Evolutionary conservation across 2,888 invertebrate species (phyloP).

Genomic region (Rhogogaster chlorosoma): DNA sequence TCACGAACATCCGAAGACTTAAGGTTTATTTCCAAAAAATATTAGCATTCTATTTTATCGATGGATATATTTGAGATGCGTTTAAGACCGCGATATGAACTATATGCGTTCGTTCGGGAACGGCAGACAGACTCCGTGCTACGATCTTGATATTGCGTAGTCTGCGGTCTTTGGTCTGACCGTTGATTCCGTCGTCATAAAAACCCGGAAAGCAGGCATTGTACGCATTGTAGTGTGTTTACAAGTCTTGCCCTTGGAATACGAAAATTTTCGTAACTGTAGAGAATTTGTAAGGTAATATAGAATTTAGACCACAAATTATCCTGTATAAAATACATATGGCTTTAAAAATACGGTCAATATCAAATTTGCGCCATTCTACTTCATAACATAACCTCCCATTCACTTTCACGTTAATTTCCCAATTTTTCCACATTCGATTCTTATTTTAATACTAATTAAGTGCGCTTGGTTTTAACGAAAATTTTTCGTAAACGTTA

Average conservation of each 20-base stretch:
- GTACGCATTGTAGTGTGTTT: conserved; percentile 32
- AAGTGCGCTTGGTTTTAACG: neutral
- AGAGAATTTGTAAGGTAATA: conserved; percentile 8
- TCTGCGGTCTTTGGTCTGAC: neutral
- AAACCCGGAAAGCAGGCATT: neutral
- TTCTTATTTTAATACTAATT: neutral
- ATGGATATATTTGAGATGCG: too few relatives aligned
- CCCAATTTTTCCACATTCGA: neutral
- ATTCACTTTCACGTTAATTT: neutral
- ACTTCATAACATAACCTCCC: conserved; percentile 7
- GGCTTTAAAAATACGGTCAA: neutral
- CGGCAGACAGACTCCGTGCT: too few relatives aligned
- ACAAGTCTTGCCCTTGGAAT: neutral
- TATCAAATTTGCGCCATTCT: neutral
- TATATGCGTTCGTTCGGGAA: neutral
- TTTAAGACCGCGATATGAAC: too few relatives aligned
- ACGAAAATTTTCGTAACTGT: neutral
- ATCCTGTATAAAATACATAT: neutral
- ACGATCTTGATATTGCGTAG: neutral
- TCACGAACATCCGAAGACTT: too few relatives aligned
- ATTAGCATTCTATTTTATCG: too few relatives aligned
- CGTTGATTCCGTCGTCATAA: neutral
- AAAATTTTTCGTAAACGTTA: neutral
- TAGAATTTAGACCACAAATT: neutral
- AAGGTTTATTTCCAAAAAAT: too few relatives aligned